A percentile compares a stretch with the other conserved stretches of the same genome.
These are phyloP conservation scores for Cydia splendana DNA, from an alignment of 1,140 invertebrate species.

Conservation along the genomic window DNA sequence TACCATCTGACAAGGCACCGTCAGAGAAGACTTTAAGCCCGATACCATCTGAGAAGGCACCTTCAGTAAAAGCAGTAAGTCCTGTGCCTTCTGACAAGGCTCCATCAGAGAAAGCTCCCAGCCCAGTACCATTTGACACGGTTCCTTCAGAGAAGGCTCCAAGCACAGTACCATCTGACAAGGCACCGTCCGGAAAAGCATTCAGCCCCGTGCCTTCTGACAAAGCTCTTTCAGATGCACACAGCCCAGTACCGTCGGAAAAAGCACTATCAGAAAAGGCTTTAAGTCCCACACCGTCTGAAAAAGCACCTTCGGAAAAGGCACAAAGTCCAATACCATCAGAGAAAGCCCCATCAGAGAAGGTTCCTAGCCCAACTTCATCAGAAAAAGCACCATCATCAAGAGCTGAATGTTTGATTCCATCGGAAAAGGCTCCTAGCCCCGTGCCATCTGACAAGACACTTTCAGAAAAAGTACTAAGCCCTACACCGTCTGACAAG, in stretches of 20 bases:
- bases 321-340: not conserved
- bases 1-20: not conserved
- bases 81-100: not conserved
- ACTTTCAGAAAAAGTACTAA: not conserved
- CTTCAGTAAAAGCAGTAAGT: not conserved
- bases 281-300: not conserved
- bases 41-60: not conserved
- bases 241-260: not conserved
- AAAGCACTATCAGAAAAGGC: not conserved
- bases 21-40: not conserved
- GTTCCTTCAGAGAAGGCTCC: not conserved
- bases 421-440: not conserved
- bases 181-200: constrained; percentile 33
- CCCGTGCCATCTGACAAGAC: not conserved
- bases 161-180: not conserved
- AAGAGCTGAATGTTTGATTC: not conserved
- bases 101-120: constrained; percentile 1
- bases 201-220: constrained; percentile 23
- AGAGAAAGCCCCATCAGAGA: not conserved
- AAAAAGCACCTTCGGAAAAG: constrained; percentile 30
- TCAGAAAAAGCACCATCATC: not conserved
- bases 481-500: constrained; percentile 2
- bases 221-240: constrained; percentile 2
- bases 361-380: not conserved
- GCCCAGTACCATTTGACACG: not conserved